Conservation (phyloP, 2,113 vertebrate genomes). For the Synodontis membranacea region DNA sequence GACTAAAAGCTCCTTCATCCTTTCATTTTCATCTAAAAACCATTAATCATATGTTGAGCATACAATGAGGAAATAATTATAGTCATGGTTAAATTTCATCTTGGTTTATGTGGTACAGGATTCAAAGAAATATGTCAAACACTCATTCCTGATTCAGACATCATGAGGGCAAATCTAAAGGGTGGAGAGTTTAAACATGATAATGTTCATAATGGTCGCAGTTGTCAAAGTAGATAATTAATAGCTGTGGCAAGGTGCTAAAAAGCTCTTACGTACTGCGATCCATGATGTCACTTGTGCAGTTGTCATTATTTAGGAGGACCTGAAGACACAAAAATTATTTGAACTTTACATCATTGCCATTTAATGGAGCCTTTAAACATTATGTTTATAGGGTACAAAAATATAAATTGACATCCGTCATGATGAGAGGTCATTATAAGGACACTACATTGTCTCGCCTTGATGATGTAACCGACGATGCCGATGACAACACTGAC, state of each 20-base stretch:
- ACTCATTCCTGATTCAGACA: slow-evolving; percentile 39
- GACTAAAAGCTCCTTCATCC: slow-evolving; percentile 40
- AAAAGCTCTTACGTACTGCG: slow-evolving; percentile 18
- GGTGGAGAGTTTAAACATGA: slow-evolving; percentile 30
- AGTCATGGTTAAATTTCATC: slow-evolving; percentile 36
- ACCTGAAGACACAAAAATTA: slow-evolving; percentile 26
- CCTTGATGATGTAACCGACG: slow-evolving; percentile 42
- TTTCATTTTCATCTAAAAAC: slow-evolving; percentile 52
- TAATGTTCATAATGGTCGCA: slow-evolving; percentile 19
- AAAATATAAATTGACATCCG: slow-evolving; percentile 38
- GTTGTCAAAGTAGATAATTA: slow-evolving; percentile 40
- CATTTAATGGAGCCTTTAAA: slow-evolving; percentile 17
- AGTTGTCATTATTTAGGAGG: slow-evolving; percentile 21
- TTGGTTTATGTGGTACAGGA: slow-evolving; percentile 45
- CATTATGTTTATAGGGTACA: slow-evolving; percentile 22
- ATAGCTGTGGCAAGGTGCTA: slow-evolving; percentile 40
- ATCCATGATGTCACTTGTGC: slow-evolving; percentile 24
- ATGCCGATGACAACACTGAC: slow-evolving; percentile 18
- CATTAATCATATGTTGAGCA: slow-evolving; percentile 49
- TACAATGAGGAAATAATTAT: slow-evolving; percentile 51
- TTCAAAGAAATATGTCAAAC: slow-evolving; percentile 42
- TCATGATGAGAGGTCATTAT: slow-evolving; percentile 25
- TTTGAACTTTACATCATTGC: slow-evolving; percentile 30
- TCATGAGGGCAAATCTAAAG: slow-evolving; percentile 23
- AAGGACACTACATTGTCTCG: slow-evolving; percentile 15